These are phyloP conservation scores for Cranoglanis bouderius DNA, from an alignment of 2,113 vertebrate species.

Conservation along the genomic window DNA sequence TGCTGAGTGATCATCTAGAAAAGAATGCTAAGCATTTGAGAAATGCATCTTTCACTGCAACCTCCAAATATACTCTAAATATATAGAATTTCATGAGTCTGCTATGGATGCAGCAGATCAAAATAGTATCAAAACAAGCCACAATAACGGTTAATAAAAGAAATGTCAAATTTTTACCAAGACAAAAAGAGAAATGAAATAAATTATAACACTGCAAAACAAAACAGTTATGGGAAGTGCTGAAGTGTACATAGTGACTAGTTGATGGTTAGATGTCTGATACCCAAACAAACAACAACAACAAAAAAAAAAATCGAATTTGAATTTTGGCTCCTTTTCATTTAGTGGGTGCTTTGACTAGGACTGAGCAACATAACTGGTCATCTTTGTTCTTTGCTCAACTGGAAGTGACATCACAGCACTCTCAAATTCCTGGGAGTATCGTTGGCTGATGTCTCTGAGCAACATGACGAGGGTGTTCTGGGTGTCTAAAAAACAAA, in stretches of 20 bases:
- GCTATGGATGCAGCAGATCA: conserved; percentile 19
- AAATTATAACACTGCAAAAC: conserved; percentile 34
- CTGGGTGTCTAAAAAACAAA: conserved; percentile 73
- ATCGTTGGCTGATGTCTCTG: conserved; percentile 69
- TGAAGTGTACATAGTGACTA: conserved; percentile 26
- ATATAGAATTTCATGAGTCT: conserved; percentile 39
- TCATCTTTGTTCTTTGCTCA: conserved; percentile 71
- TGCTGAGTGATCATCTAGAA: neutral
- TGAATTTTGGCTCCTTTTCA: too few species aligned
- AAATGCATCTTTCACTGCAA: conserved; percentile 38
- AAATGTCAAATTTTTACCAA: neutral
- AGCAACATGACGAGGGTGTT: conserved; percentile 68
- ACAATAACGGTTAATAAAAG: conserved; percentile 16
- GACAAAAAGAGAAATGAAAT: conserved; percentile 62
- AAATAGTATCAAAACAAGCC: neutral
- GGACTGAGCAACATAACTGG: conserved; percentile 58
- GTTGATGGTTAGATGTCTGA: neutral
- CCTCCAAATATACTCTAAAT: conserved; percentile 43
- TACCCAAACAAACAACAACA: too few species aligned
- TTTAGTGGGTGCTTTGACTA: conserved; percentile 56
- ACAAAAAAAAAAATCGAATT: too few species aligned
- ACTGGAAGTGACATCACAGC: conserved; percentile 75
- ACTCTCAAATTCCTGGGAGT: conserved; percentile 73
- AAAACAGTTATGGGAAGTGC: conserved; percentile 46
- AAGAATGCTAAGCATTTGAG: neutral